Percentiles rank a stretch among this genome's conserved stretches.
Conservation (phyloP, 2,888 invertebrate species). For the Trypoxylon attenuatum region DNA sequence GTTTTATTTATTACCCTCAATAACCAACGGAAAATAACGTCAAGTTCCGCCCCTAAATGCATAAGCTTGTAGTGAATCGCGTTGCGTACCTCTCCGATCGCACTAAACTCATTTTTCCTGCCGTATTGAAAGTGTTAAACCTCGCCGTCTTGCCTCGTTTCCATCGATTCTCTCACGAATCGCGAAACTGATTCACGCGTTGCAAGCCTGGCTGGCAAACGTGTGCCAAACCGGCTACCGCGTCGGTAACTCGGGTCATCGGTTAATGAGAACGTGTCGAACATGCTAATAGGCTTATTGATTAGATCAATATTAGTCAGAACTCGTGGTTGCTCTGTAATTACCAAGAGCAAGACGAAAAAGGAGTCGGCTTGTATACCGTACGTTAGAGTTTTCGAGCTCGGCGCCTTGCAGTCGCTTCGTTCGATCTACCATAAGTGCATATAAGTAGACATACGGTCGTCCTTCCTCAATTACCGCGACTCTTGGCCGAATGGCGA, state of each 20-base stretch:
- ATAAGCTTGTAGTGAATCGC: too few relatives aligned
- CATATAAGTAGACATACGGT: too few relatives aligned
- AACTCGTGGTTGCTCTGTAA: constrained; percentile 51
- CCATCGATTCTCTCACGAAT: too few relatives aligned
- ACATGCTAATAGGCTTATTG: constrained; percentile 62
- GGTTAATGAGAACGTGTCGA: constrained; percentile 57
- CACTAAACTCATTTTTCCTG: background rate
- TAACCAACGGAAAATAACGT: too few relatives aligned
- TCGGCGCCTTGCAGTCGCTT: constrained; percentile 59
- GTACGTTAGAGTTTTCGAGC: constrained; percentile 19
- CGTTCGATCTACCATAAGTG: constrained; percentile 1
- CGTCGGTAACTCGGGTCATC: constrained; percentile 44
- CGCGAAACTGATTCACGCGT: background rate
- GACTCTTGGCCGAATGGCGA: constrained; percentile 39
- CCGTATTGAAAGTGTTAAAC: background rate
- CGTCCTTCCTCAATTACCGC: constrained; percentile 53
- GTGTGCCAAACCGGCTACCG: background rate
- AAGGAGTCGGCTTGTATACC: constrained; percentile 59
- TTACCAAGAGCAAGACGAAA: constrained; percentile 58
- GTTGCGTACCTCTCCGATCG: background rate
- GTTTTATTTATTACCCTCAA: too few relatives aligned
- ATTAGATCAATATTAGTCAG: constrained; percentile 52
- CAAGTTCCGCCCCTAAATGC: too few relatives aligned
- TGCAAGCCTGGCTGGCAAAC: background rate
- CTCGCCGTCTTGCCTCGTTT: background rate